Conservation (phyloP, 2,797 vertebrate species). For the Crenuchus spilurus region DNA sequence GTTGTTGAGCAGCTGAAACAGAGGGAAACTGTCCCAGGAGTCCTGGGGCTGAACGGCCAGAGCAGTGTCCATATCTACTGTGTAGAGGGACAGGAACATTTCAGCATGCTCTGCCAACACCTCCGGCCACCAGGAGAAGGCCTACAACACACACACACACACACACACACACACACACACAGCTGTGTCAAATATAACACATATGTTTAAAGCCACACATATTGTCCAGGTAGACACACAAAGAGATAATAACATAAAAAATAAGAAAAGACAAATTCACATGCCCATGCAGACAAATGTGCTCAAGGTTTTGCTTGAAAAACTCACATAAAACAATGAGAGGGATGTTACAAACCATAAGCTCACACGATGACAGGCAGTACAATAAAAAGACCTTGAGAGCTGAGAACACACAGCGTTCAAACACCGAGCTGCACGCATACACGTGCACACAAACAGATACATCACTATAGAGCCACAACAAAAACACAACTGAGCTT, state of each 20-base stretch:
- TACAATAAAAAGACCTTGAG: conserved; percentile 49
- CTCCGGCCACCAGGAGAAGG: conserved; percentile 94
- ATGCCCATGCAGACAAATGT: conserved; percentile 6
- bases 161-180: neutral
- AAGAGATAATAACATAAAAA: conserved; percentile 1
- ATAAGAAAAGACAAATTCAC: conserved; percentile 17
- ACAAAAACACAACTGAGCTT: neutral
- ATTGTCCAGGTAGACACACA: neutral
- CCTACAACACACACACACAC: conserved; percentile 70
- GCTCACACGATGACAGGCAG: conserved; percentile 22
- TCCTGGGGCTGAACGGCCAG: conserved; percentile 88
- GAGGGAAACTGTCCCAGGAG: conserved; percentile 94
- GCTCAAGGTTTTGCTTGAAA: conserved; percentile 18
- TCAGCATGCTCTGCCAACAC: conserved; percentile 91
- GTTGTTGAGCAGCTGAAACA: conserved; percentile 96
- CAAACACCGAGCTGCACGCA: conserved; percentile 7
- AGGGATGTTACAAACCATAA: conserved; percentile 21
- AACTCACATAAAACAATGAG: conserved; percentile 15
- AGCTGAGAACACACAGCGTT: conserved; percentile 20
- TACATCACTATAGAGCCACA: neutral
- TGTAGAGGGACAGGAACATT: conserved; percentile 89
- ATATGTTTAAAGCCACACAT: neutral
- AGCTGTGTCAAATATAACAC: neutral
- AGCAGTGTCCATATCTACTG: conserved; percentile 87
- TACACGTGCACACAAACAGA: neutral